phyloP scores from a whole-genome alignment of 2,113 vertebrate species.

The Otolemur garnettii region DNA sequence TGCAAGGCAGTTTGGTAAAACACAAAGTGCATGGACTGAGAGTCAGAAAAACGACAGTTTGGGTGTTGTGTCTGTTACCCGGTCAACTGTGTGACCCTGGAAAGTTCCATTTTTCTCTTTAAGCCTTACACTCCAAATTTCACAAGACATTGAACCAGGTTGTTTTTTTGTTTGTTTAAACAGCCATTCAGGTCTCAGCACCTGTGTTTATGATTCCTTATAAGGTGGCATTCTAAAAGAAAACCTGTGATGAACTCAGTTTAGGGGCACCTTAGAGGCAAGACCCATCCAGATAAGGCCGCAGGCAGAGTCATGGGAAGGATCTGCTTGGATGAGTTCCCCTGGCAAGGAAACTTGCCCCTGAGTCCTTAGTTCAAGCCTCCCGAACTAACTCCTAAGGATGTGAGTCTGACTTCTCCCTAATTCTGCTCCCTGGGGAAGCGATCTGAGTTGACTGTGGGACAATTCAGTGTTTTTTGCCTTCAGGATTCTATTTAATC shows the following conservation, averaged over 20 bases:
- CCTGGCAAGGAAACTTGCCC: background rate
- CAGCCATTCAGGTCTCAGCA: background rate
- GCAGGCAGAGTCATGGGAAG: background rate
- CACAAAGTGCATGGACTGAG: background rate
- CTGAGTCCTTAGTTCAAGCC: background rate
- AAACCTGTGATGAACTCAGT: background rate
- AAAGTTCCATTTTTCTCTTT: background rate
- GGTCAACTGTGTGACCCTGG: background rate
- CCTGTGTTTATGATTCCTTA: constrained; percentile 49
- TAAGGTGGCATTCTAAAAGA: constrained; percentile 43
- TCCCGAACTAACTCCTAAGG: background rate
- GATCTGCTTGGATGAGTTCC: background rate
- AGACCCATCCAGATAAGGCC: background rate
- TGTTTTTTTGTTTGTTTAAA: constrained; percentile 45
- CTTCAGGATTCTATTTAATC: background rate
- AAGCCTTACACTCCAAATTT: background rate
- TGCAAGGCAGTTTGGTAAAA: background rate
- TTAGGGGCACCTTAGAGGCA: background rate
- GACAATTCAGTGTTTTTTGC: background rate
- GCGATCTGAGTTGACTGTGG: background rate
- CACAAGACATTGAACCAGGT: background rate
- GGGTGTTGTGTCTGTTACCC: background rate
- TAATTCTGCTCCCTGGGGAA: background rate
- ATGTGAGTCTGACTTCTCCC: background rate
- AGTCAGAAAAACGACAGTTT: background rate